A percentile compares a stretch with the other conserved stretches of the same genome.
These are phyloP conservation scores for Lepidotrigona ventralis DNA, from an alignment of 1,140 invertebrate species.

Conservation along the genomic window DNA sequence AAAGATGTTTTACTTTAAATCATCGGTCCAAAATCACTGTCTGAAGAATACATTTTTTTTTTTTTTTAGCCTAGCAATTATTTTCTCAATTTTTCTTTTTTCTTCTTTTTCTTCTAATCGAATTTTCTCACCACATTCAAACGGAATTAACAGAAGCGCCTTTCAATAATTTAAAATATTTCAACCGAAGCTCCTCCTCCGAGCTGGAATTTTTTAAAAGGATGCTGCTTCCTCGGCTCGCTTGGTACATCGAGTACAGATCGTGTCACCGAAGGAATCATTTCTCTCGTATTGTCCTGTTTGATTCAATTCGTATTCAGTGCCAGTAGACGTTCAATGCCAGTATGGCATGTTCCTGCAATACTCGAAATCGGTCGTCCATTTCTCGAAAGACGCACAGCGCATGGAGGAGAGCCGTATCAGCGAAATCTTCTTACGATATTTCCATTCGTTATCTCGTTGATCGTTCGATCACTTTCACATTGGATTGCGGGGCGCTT, in stretches of 20 bases:
- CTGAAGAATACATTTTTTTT: background rate
- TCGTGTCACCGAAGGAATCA: background rate
- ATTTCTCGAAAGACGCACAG: constrained; percentile 3
- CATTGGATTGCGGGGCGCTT: background rate
- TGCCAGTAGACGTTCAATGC: constrained; percentile 25
- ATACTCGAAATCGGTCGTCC: constrained; percentile 26
- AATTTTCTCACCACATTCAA: background rate
- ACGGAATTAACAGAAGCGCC: background rate
- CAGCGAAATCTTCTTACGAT: constrained; percentile 4
- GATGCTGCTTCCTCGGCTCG: background rate
- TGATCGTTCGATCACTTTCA: background rate
- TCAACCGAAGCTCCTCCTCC: too few relatives aligned
- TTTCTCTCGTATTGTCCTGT: background rate
- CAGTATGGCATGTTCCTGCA: constrained; percentile 12
- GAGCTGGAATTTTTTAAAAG: background rate
- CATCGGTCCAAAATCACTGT: background rate
- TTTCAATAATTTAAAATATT: background rate
- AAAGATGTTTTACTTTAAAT: background rate
- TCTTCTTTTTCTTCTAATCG: background rate
- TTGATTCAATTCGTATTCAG: constrained; percentile 29
- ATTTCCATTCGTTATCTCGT: background rate
- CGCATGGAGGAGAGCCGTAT: constrained; percentile 13
- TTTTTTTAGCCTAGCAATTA: too few relatives aligned
- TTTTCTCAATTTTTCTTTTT: too few relatives aligned
- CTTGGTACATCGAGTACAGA: background rate